Conservation (phyloP, 2,888 invertebrate species). For the Laothoe populi region DNA sequence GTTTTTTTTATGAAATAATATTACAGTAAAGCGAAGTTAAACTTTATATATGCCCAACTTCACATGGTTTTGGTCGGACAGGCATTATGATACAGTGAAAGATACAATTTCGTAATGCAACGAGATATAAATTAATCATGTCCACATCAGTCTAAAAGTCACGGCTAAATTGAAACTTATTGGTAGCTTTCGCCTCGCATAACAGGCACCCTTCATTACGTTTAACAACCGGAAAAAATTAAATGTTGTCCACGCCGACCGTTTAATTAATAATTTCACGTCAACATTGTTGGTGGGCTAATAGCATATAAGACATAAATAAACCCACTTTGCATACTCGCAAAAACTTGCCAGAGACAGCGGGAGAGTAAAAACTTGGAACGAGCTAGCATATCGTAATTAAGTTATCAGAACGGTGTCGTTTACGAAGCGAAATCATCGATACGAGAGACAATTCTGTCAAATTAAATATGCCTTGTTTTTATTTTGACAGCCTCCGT, state of each 20-base stretch:
- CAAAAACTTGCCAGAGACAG: background rate
- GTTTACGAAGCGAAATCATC: background rate
- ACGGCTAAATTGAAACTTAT: conserved; percentile 2
- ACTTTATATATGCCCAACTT: too few species aligned
- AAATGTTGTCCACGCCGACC: conserved; percentile 25
- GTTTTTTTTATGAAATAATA: too few species aligned
- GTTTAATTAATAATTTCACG: conserved; percentile 27
- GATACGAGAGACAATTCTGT: background rate
- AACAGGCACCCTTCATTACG: conserved; percentile 30
- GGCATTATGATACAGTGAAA: background rate
- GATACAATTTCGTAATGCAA: background rate
- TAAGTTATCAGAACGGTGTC: background rate
- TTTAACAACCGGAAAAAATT: conserved; percentile 27
- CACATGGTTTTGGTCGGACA: too few species aligned
- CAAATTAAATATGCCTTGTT: background rate
- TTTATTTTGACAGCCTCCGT: too few species aligned
- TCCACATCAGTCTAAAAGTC: conserved; percentile 8
- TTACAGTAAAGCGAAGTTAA: too few species aligned
- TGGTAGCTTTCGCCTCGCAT: background rate
- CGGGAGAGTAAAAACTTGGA: background rate
- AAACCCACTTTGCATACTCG: background rate
- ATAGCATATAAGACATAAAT: conserved; percentile 6
- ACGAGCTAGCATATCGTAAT: background rate
- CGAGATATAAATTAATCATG: too few species aligned
- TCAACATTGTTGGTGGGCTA: conserved; percentile 21